phyloP scores from a whole-genome alignment of 2,888 invertebrate genomes.

The Drosophila birchii region DNA sequence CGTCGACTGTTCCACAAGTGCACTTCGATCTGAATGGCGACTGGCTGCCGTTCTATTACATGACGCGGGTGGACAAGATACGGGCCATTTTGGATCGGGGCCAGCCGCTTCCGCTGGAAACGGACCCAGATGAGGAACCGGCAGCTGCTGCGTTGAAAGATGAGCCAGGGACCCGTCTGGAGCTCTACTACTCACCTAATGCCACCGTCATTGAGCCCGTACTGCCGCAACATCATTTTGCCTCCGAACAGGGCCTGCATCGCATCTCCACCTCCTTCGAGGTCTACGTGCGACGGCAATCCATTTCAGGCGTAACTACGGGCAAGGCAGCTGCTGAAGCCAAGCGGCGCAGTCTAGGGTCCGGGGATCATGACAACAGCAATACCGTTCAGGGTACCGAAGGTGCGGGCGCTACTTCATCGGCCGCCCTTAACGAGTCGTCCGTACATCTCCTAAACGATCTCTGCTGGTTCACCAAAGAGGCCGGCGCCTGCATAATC shows the following conservation, averaged over 20 bases:
- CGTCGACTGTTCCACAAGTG: slow-evolving; percentile 53
- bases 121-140: slow-evolving; percentile 75
- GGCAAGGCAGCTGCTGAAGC: slow-evolving; percentile 57
- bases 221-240: slow-evolving; percentile 81
- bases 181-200: slow-evolving; percentile 83
- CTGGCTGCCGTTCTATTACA: slow-evolving; percentile 84
- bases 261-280: slow-evolving; percentile 84
- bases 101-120: slow-evolving; percentile 83
- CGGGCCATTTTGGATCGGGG: slow-evolving; percentile 84
- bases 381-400: slow-evolving; percentile 14
- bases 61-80: slow-evolving; percentile 84
- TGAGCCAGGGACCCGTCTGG: slow-evolving; percentile 83
- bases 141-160: slow-evolving; percentile 80
- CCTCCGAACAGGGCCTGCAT: slow-evolving; percentile 80
- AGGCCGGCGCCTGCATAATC: slow-evolving; percentile 84
- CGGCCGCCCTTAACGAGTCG: slow-evolving; percentile 56
- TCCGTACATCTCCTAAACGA: slow-evolving; percentile 80
- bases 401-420: slow-evolving; percentile 15
- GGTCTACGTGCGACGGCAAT: slow-evolving; percentile 83
- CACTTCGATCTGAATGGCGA: slow-evolving; percentile 76
- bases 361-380: slow-evolving; percentile 46
- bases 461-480: slow-evolving; percentile 85
- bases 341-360: slow-evolving; percentile 53
- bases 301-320: slow-evolving; percentile 78
- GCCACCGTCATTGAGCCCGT: slow-evolving; percentile 79